Percentiles rank a stretch among this genome's conserved stretches.
These are phyloP conservation scores for Sebastes fasciatus DNA, from an alignment of 2,113 vertebrate genomes.

Conservation along the genomic window DNA sequence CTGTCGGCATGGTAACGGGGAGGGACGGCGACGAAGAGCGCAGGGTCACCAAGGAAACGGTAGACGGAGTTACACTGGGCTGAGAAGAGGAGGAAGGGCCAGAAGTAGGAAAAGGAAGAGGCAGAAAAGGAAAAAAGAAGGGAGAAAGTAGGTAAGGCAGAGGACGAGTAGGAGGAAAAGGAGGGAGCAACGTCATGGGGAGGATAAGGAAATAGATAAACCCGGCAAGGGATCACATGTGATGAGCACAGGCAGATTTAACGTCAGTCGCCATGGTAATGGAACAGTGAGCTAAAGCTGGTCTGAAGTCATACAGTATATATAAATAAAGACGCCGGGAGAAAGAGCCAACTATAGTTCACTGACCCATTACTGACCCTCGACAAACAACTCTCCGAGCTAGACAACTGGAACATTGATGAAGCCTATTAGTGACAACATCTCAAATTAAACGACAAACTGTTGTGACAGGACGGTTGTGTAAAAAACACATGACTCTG, in stretches of 20 bases:
- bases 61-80: slow-evolving; percentile 59
- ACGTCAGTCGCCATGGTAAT: background rate
- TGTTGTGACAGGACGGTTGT: slow-evolving; percentile 13
- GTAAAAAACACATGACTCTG: slow-evolving; percentile 8
- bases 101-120: slow-evolving; percentile 31
- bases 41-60: slow-evolving; percentile 57
- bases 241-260: slow-evolving; percentile 12
- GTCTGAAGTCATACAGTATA: background rate
- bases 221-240: background rate
- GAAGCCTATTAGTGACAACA: slow-evolving; percentile 15
- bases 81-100: slow-evolving; percentile 57
- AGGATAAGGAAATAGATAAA: slow-evolving; percentile 34
- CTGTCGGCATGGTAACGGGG: slow-evolving; percentile 66
- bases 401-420: background rate
- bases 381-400: background rate
- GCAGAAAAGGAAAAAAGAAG: slow-evolving; percentile 28
- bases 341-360: slow-evolving; percentile 20
- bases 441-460: slow-evolving; percentile 29
- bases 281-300: slow-evolving; percentile 26
- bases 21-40: slow-evolving; percentile 57
- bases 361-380: slow-evolving; percentile 23
- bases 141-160: slow-evolving; percentile 21
- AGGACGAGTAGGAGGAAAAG: slow-evolving; percentile 43
- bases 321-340: background rate
- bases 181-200: slow-evolving; percentile 47